A percentile compares a stretch with the other conserved stretches of the same genome.
These are phyloP conservation scores for Axis porcinus DNA, from an alignment of 2,113 vertebrate species.

Conservation along the genomic window DNA sequence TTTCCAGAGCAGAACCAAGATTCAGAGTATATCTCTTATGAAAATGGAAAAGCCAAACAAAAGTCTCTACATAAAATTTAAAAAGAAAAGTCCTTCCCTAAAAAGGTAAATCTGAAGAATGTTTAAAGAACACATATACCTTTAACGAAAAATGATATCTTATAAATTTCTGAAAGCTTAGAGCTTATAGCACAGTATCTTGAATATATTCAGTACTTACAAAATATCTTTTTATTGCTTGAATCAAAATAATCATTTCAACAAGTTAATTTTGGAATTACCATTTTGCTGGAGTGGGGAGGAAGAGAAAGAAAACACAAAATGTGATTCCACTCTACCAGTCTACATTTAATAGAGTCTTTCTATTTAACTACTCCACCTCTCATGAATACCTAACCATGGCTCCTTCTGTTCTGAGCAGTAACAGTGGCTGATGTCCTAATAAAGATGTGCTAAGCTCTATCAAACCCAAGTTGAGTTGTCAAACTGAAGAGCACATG, in stretches of 20 bases:
- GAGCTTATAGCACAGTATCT: background rate
- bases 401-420: background rate
- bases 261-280: background rate
- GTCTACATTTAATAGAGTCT: background rate
- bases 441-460: conserved; percentile 29
- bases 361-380: background rate
- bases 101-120: background rate
- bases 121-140: background rate
- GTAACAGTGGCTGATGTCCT: background rate
- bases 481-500: conserved; percentile 41
- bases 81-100: background rate
- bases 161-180: background rate
- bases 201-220: background rate
- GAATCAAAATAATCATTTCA: background rate
- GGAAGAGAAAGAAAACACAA: background rate
- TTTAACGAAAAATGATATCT: background rate
- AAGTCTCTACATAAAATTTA: background rate
- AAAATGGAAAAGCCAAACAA: background rate
- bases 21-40: background rate
- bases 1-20: background rate
- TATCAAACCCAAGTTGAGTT: background rate
- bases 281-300: background rate
- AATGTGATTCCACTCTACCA: background rate
- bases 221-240: background rate
- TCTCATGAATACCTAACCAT: background rate